These are phyloP conservation scores for Babyrousa celebensis DNA, from an alignment of 2,797 vertebrate species.

Conservation along the genomic window DNA sequence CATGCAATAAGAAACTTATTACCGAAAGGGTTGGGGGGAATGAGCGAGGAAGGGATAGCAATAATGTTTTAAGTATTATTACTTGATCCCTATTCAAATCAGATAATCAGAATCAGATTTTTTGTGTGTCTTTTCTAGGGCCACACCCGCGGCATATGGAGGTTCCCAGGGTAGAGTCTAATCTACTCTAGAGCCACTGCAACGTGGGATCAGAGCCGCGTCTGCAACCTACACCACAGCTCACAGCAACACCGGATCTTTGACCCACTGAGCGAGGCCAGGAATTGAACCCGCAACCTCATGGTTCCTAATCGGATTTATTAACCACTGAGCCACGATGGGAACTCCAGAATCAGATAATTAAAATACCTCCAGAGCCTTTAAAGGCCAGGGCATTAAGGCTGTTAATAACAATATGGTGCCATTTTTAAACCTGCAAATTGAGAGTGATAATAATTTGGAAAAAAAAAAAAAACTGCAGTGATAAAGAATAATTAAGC, in stretches of 20 bases:
- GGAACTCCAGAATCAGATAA: not conserved
- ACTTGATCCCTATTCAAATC: not conserved
- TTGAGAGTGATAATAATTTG: not conserved
- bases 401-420: not conserved
- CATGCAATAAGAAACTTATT: slow-evolving; percentile 33
- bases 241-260: no score
- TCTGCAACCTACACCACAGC: no score
- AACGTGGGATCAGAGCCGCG: no score
- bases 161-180: no score
- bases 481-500: slow-evolving; percentile 12
- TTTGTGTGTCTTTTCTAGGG: no score
- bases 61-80: not conserved
- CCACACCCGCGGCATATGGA: no score
- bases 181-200: no score
- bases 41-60: not conserved
- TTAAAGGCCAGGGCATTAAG: not conserved
- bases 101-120: not conserved
- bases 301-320: no score
- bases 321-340: no score
- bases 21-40: not conserved
- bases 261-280: no score
- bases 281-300: no score
- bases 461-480: not conserved
- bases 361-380: not conserved
- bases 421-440: slow-evolving; percentile 9